phyloP scores from a whole-genome alignment of 35 echinoderm and acorn worm genomes.

The Ophioderma brevispina region DNA sequence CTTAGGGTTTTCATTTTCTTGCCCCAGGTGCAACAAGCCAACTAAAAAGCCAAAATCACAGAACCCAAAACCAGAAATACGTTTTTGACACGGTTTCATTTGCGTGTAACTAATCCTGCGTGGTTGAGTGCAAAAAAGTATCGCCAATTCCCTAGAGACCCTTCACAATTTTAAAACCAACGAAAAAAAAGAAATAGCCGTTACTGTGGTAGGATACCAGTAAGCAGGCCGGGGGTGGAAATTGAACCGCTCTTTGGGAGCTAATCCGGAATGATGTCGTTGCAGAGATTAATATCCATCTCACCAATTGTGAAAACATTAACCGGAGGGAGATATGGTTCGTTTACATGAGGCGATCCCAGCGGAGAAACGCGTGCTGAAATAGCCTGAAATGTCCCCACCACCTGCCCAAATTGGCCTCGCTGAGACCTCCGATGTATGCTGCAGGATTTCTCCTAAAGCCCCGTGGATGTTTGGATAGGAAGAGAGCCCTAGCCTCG shows the following conservation, averaged over 20 bases:
- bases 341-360: neutral
- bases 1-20: neutral
- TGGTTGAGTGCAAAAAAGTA: neutral
- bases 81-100: neutral
- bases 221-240: neutral
- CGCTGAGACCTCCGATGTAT: neutral
- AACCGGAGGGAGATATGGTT: conserved; percentile 2
- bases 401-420: neutral
- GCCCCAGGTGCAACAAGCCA: neutral
- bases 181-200: neutral
- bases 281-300: neutral
- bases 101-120: neutral
- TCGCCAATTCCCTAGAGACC: neutral
- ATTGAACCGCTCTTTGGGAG: neutral
- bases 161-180: neutral
- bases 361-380: neutral
- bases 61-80: neutral
- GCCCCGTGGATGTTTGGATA: conserved; percentile 8
- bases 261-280: neutral
- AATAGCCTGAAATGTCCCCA: neutral
- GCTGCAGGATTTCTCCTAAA: neutral
- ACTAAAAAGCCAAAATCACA: neutral
- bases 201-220: neutral
- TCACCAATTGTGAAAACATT: conserved; percentile 5
- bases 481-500: neutral